phyloP scores from a whole-genome alignment of 2,113 vertebrate genomes.

The Rhinopomastus cyanomelas region DNA sequence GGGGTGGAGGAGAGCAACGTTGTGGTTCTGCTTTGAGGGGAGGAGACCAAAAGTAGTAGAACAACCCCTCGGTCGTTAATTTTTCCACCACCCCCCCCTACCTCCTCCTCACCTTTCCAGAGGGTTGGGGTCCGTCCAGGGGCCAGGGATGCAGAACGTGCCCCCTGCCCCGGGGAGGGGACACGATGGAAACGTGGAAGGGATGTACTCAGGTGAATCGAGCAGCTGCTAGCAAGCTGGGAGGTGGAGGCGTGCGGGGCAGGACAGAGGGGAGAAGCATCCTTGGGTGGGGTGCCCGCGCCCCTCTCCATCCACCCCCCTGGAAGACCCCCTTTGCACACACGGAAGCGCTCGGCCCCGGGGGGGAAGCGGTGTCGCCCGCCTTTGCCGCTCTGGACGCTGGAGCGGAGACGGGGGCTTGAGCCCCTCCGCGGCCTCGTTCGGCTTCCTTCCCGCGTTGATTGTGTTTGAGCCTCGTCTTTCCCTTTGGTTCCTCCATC shows the following conservation, averaged over 20 bases:
- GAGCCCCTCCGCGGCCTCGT: conserved; percentile 52
- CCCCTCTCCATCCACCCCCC: not conserved
- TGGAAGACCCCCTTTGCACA: not conserved
- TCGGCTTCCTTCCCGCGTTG: conserved; percentile 39
- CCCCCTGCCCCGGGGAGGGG: not conserved
- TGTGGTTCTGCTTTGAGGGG: conserved; percentile 22
- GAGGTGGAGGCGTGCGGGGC: not conserved
- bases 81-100: too few species aligned
- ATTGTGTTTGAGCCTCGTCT: too few species aligned
- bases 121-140: conserved; percentile 19
- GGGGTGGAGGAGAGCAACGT: conserved; percentile 60
- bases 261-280: conserved; percentile 33
- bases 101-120: conserved; percentile 18
- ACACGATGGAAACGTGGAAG: not conserved
- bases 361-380: conserved; percentile 29
- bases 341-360: not conserved
- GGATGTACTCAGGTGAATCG: conserved; percentile 71
- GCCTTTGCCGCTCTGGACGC: too few species aligned
- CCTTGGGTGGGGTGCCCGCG: too few species aligned
- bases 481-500: conserved; percentile 34
- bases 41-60: not conserved
- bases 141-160: not conserved
- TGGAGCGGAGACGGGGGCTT: conserved; percentile 59
- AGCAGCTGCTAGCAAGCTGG: conserved; percentile 1
- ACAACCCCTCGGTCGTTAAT: not conserved